Evolutionary conservation across 2,888 invertebrate genomes (phyloP), one percentile per base, ranked within the genome.

Genomic region (Drosophila setosimentum): DNA sequence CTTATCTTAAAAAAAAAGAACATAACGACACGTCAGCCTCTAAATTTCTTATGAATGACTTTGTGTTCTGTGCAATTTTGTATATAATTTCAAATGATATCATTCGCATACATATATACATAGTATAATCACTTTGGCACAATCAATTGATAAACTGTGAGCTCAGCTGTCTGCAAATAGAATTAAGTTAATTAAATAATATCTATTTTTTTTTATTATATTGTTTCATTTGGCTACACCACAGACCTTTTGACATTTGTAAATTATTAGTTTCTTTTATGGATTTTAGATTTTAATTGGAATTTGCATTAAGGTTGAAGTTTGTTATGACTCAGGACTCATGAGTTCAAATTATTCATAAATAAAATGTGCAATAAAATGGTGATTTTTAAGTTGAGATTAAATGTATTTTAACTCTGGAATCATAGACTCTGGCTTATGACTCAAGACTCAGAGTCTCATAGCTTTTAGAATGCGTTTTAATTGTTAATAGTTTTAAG

Each of bases 61-160:
- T 64, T 30, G 29, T 32, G 48, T 70, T 80, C 71, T 51, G 16
- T 49, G 16, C 18, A 33, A 40, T 35, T 32, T 51, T 45, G 45
- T 49, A 27, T 29, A 40, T 24, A 16, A 45, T 45, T 51, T 62
- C 29, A 55, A 68, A 73, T 80, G 78, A 78, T 67, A 73, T 78
- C 77, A 80, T 78, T 35, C 4, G n/a, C 33, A 50, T 53, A 66
- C 48, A 58, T n/a, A 8, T 18, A 10, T 3, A 40, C 21, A 40
- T 27, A 32, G 32, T 27, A 18, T 21, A 35, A 66, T 60, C 30
- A 61, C 27, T 50, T 45, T 24, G 45, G 32, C 49, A 18, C 66
- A 51, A 21, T 61, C 63, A 65, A 55, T 67, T 75, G 63, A 54
- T 29, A 63, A 61, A 64, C 51, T 61, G 40, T 51, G 69, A 53